Conservation (phyloP, 2,888 invertebrate genomes). For the Bursaphelenchus okinawaensis region DNA sequence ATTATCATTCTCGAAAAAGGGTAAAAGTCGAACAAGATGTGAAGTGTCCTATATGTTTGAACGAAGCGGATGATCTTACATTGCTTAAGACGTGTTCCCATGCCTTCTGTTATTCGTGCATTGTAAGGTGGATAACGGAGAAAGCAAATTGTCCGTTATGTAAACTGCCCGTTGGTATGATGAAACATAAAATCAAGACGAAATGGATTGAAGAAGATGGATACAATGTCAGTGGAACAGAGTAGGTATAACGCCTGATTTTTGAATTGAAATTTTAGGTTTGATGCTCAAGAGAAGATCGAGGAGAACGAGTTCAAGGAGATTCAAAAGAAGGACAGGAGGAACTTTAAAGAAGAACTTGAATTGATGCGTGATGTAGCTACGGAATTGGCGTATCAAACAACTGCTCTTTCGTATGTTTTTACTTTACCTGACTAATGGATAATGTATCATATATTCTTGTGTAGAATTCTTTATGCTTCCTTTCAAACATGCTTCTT, state of each 20-base stretch:
- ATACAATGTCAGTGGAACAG: constrained; percentile 2
- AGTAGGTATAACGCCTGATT: constrained; percentile 13
- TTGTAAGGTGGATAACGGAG: constrained; percentile 22
- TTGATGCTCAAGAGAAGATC: constrained; percentile 11
- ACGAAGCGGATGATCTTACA: constrained; percentile 22
- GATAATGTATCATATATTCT: no score
- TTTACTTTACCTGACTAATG: no score
- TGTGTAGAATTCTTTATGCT: no score
- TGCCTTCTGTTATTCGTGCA: constrained; percentile 31
- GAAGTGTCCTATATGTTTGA: constrained; percentile 30
- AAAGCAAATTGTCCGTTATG: constrained; percentile 32
- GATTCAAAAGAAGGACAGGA: not conserved
- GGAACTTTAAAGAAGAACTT: not conserved
- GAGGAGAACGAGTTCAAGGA: constrained; percentile 2
- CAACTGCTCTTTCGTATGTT: no score
- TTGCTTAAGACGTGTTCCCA: constrained; percentile 25
- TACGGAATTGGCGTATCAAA: no score
- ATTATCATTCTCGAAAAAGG: not conserved
- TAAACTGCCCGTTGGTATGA: constrained; percentile 12
- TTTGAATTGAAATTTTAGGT: not conserved
- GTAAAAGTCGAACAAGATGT: not conserved
- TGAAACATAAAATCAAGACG: constrained; percentile 20
- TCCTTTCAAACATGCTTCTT: no score
- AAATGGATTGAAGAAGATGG: not conserved
- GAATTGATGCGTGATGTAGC: not conserved